Evolutionary conservation across 2,888 invertebrate genomes (phyloP).

Genomic region (Tetranychus piercei): DNA sequence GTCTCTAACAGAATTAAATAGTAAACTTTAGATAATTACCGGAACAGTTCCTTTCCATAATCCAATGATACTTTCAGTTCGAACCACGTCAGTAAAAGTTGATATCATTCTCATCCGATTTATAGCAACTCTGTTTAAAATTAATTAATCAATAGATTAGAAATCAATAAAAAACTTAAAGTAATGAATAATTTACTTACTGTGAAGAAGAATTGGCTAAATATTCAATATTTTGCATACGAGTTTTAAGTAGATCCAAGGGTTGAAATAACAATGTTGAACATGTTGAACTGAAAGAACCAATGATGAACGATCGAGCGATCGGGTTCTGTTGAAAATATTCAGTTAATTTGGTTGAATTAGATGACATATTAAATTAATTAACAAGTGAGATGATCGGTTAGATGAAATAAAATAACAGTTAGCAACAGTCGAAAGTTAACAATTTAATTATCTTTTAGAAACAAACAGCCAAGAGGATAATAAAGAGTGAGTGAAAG

Average conservation of each 20-base stretch:
- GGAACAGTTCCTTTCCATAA: conserved; percentile 72
- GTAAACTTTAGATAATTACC: conserved; percentile 33
- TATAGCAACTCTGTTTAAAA: conserved; percentile 36
- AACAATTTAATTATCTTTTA: background rate
- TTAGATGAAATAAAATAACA: no score
- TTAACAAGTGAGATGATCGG: no score
- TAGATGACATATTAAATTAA: background rate
- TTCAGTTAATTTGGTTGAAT: background rate
- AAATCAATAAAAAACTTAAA: conserved; percentile 25
- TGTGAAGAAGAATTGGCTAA: background rate
- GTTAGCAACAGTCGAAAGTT: background rate
- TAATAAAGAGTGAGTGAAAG: no score
- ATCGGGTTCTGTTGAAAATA: conserved; percentile 48
- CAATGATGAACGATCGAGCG: conserved; percentile 67
- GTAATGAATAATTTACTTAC: background rate
- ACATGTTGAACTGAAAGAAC: conserved; percentile 70
- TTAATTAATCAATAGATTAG: conserved; percentile 53
- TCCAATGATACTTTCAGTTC: conserved; percentile 55
- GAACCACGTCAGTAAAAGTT: conserved; percentile 35
- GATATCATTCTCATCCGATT: conserved; percentile 21
- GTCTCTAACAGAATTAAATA: background rate
- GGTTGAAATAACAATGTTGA: conserved; percentile 77
- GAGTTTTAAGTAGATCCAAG: conserved; percentile 68
- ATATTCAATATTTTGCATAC: conserved; percentile 43
- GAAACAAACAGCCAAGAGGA: no score